Evolutionary conservation across 2,113 vertebrate genomes (phyloP), one percentile per base, ranked within the genome.

Genomic region (Orycteropus afer): DNA sequence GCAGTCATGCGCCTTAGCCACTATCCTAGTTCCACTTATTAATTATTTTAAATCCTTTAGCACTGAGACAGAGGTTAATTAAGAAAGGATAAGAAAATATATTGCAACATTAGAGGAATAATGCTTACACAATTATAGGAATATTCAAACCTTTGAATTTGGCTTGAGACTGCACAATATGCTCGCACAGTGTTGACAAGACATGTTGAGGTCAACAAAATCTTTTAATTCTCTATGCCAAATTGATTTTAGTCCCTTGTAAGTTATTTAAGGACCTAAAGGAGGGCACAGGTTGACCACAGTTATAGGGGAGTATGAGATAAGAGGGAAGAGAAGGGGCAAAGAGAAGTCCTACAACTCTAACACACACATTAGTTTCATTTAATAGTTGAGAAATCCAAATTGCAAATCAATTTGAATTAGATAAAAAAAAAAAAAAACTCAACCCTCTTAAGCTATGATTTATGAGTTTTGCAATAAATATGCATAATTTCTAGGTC

Each of bases 51-150:
- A 95, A 78, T 91, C 45, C 40, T 90, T 95, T 88, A 69, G n/a
- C 92, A 86, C 9, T n/a, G 25, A 92, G 76, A 94, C 71, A 94
- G 37, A 97, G 78, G 85, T 96, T 97, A 95, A 96, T 97, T 96
- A 96, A 65, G 86, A 95, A 90, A n/a, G 61, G 67, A 79, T 90
- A 93, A 87, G 76, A 73, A 90, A 96, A 76, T 92, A 80, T 94
- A 94, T 84, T 71, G 55, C 91, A 90, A 82, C 80, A 27, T 93
- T 92, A 94, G 7, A 42, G 49, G 69, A 95, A 7, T 89, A 95
- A 83, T 84, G 51, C 57, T 63, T 90, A 84, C 14, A 91, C 77
- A 76, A 76, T 96, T 88, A 67, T 79, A 67, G 69, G 86, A 95
- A 82, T 89, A n/a, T 76, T 91, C 65, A 90, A 95, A 93, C 29